Percentiles rank a stretch among this genome's conserved stretches.
phyloP scores from a whole-genome alignment of 2,797 vertebrate genomes.

The Leuciscus waleckii region DNA sequence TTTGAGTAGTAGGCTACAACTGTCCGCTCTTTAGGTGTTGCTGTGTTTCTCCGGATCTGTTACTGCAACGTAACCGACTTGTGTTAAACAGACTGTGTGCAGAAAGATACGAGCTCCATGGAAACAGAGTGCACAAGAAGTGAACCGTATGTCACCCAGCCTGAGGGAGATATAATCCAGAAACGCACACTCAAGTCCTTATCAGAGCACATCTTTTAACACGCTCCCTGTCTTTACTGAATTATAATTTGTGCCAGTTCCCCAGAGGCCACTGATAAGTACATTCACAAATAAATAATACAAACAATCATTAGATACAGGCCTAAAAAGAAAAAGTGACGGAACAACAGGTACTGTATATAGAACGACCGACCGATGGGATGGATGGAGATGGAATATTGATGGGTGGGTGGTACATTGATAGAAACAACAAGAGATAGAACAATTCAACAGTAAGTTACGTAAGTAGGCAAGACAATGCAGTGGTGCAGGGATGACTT shows the following conservation, averaged over 20 bases:
- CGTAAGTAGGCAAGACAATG: not conserved
- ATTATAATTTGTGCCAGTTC: not conserved
- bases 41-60: not conserved
- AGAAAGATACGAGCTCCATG: constrained; percentile 41
- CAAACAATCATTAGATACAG: not conserved
- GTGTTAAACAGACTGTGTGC: not conserved
- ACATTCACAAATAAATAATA: not conserved
- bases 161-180: constrained; percentile 29
- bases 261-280: constrained; percentile 15
- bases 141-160: constrained; percentile 2
- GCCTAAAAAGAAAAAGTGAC: not conserved
- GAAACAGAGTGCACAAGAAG: constrained; percentile 41
- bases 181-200: constrained; percentile 35
- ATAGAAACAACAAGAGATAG: not conserved
- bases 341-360: not conserved
- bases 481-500: not conserved
- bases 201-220: constrained; percentile 40
- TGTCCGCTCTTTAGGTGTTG: not conserved
- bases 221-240: constrained; percentile 5
- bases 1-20: not conserved
- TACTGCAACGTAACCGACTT: not conserved
- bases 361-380: not conserved
- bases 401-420: not conserved
- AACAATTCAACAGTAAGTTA: not conserved
- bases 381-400: not conserved